phyloP scores from a whole-genome alignment of 2,113 vertebrate species.

The Casuarius casuarius region DNA sequence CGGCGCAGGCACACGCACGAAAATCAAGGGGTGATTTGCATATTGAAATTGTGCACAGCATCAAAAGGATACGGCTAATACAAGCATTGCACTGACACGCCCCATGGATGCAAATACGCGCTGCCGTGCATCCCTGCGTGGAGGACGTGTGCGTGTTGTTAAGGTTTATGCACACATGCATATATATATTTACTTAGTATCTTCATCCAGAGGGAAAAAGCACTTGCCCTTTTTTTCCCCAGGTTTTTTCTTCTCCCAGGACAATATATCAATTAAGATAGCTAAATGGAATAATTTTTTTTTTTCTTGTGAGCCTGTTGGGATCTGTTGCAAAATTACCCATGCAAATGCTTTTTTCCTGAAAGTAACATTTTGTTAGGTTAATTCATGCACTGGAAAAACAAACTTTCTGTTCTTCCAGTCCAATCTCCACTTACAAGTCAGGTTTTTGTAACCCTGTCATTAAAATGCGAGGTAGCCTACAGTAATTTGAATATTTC shows the following conservation, averaged over 20 bases:
- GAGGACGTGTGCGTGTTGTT: rapidly evolving
- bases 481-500: slow-evolving; percentile 86
- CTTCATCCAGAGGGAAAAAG: not conserved
- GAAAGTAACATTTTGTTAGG: slow-evolving; percentile 63
- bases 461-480: slow-evolving; percentile 79
- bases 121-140: not conserved
- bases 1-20: not conserved
- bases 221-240: not conserved
- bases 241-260: slow-evolving; percentile 2
- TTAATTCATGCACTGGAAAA: slow-evolving; percentile 56
- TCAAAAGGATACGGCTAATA: rapidly evolving
- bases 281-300: slow-evolving; percentile 44
- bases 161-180: not conserved
- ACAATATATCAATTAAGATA: slow-evolving; percentile 37
- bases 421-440: slow-evolving; percentile 61
- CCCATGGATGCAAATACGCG: not conserved
- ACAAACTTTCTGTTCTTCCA: slow-evolving; percentile 68
- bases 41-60: not conserved
- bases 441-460: slow-evolving; percentile 74
- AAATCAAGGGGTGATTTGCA: slow-evolving; percentile 56
- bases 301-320: not conserved
- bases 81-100: not conserved
- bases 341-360: not conserved
- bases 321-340: slow-evolving; percentile 31
- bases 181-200: not conserved